phyloP scores from a whole-genome alignment of 2,888 invertebrate species.

The Drosophila eohydei region DNA sequence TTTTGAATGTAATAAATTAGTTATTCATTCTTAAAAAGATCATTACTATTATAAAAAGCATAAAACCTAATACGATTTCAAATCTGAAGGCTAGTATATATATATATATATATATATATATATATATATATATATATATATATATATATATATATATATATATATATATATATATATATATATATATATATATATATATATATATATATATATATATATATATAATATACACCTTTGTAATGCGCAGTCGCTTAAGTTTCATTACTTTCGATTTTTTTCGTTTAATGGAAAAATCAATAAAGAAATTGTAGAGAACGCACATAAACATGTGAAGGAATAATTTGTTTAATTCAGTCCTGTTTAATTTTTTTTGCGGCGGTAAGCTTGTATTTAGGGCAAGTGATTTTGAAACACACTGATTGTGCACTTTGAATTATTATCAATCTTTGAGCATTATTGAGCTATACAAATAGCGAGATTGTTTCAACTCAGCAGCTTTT shows the following conservation, averaged over 20 bases:
- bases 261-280: not conserved
- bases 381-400: not conserved
- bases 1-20: no score
- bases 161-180: no score
- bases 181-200: no score
- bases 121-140: no score
- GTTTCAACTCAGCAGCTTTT: not conserved
- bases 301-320: not conserved
- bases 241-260: conserved; percentile 4
- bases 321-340: not conserved
- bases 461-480: not conserved
- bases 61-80: no score
- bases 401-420: not conserved
- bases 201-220: no score
- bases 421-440: not conserved
- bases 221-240: not conserved
- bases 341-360: not conserved
- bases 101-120: no score
- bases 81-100: no score
- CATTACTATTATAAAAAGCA: no score
- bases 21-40: no score
- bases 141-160: no score
- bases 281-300: conserved; percentile 5
- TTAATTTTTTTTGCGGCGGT: not conserved
- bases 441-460: not conserved